A percentile compares a stretch with the other conserved stretches of the same genome.
phyloP scores from a whole-genome alignment of 2,113 vertebrate genomes.

The Hylia prasina region DNA sequence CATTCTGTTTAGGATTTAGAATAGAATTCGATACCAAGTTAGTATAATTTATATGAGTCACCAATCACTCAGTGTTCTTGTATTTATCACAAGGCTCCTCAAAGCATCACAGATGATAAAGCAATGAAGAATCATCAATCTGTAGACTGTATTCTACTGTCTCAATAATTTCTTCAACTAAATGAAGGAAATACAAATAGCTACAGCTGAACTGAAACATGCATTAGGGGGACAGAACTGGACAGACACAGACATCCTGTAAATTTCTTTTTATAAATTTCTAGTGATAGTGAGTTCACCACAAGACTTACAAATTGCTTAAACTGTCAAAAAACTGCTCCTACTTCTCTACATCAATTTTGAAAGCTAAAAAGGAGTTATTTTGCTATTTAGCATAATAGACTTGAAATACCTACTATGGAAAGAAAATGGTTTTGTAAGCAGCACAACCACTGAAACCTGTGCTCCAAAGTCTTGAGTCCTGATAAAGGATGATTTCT shows the following conservation, averaged over 20 bases:
- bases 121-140: background rate
- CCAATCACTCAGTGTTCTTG: background rate
- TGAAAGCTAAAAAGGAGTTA: background rate
- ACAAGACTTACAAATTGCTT: background rate
- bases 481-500: background rate
- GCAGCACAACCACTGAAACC: background rate
- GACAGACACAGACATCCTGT: background rate
- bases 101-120: background rate
- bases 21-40: slow-evolving; percentile 65
- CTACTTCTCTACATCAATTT: background rate
- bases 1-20: slow-evolving; percentile 85
- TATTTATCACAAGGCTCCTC: background rate
- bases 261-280: background rate
- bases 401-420: background rate
- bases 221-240: background rate
- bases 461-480: background rate
- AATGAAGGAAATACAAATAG: background rate
- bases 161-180: background rate
- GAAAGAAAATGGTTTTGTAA: background rate
- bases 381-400: background rate
- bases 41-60: background rate
- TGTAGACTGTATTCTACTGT: background rate
- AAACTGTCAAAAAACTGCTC: background rate
- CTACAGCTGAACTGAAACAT: background rate
- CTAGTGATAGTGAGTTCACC: background rate